Evolutionary conservation across 2,888 invertebrate genomes (phyloP).

Genomic region (Agonopterix heracliana): DNA sequence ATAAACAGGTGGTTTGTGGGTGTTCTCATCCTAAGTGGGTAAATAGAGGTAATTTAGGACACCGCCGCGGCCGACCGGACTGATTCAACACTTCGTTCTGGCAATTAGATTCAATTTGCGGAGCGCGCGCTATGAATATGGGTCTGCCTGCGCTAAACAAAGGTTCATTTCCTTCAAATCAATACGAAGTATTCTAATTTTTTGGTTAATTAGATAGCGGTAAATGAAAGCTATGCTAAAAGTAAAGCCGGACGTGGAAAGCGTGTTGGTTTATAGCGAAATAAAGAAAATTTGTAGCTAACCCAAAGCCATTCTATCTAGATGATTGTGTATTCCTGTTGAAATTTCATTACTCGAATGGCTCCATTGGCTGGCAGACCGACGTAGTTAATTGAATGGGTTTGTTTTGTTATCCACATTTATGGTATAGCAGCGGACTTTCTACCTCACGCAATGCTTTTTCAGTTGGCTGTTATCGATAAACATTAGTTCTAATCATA

Average conservation of each 20-base stretch:
- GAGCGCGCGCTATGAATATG: constrained; percentile 54
- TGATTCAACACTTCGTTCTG: constrained; percentile 73
- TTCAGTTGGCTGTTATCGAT: background rate
- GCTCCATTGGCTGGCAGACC: constrained; percentile 37
- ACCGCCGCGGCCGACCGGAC: constrained; percentile 43
- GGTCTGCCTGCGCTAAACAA: constrained; percentile 48
- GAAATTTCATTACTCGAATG: constrained; percentile 51
- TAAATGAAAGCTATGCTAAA: constrained; percentile 14
- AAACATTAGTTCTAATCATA: too few species aligned
- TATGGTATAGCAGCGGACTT: constrained; percentile 25
- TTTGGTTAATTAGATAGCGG: constrained; percentile 19
- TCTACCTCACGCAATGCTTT: constrained; percentile 6
- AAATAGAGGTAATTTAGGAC: constrained; percentile 70
- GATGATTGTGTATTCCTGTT: constrained; percentile 15
- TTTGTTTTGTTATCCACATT: constrained; percentile 46
- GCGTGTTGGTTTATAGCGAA: constrained; percentile 10
- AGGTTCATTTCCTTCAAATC: constrained; percentile 49
- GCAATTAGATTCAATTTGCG: constrained; percentile 74
- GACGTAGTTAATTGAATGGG: constrained; percentile 50
- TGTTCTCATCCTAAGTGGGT: constrained; percentile 64
- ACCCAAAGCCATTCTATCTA: background rate
- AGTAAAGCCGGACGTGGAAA: constrained; percentile 14
- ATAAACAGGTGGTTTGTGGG: constrained; percentile 66
- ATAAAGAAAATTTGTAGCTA: too few species aligned
- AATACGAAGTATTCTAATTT: constrained; percentile 23